Evolutionary conservation across 2,113 vertebrate species (phyloP), one percentile per base, ranked within the genome.

Genomic region (Tetrax tetrax): DNA sequence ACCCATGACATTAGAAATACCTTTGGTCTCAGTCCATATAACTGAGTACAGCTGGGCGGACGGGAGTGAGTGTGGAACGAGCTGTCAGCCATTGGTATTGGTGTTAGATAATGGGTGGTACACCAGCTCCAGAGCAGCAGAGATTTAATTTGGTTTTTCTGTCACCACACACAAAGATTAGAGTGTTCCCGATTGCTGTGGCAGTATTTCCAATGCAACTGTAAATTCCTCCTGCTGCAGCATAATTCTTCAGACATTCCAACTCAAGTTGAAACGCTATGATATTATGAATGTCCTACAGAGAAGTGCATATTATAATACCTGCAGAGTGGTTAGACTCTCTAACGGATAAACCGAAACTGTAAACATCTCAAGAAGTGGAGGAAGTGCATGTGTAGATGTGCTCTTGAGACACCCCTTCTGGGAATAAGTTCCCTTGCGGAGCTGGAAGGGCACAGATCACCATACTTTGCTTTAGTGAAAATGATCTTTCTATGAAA

Each of bases 121-220:
- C 61, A 54, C 35, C 61, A n/a, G 7, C 48, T 78, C 48, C 54
- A 57, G 53, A 45, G 45, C 33, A 85, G 23, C 48, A 60, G 38
- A 92, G 35, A 48, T 79, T 9, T 69, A 41, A 35, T 92, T 80
- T 69, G 75, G 53, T 86, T 95, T 68, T 88, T 85, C 61, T 93
- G 50, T 47, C 88, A 83, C 51, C 63, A 69, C 27, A 64, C 21
- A 61, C 43, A 43, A 68, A 91, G 82, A 72, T 56, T 60, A 83
- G 33, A 74, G 17, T 8, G 13, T 60, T 91, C 71, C 47, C 54
- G 45, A 65, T 43, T 77, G 47, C 37, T 43, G 15, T 65, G 84
- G 13, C 22, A 41, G 57, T 83, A 71, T 69, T 87, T 91, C 53
- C 41, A 79, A 16, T 10, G 28, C 17, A 72, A 59, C 22, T 85